Evolutionary conservation across 1,140 invertebrate genomes (phyloP).

Genomic region (Colletes gigas): DNA sequence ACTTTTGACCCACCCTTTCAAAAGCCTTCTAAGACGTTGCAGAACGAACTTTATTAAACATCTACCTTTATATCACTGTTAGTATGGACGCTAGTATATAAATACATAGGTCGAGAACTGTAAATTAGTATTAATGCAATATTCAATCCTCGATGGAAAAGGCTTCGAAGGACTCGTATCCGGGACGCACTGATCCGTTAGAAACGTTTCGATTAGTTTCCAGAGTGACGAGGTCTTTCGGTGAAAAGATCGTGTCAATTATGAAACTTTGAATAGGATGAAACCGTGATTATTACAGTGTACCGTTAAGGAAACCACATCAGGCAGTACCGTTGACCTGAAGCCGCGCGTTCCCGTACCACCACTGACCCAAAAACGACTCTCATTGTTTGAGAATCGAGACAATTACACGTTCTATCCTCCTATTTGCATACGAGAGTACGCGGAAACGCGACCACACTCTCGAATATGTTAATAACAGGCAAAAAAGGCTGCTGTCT

Average conservation of each 20-base stretch:
- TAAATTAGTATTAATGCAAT: too few species aligned
- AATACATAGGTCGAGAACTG: too few species aligned
- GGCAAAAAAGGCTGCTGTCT: neutral
- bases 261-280: conserved; percentile 21
- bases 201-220: too few species aligned
- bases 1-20: too few species aligned
- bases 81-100: too few species aligned
- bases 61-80: too few species aligned
- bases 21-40: too few species aligned
- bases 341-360: conserved; percentile 28
- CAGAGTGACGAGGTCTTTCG: neutral
- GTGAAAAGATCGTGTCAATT: conserved; percentile 18
- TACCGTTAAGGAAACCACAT: conserved; percentile 59
- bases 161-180: too few species aligned
- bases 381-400: conserved; percentile 40
- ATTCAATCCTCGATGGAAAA: too few species aligned
- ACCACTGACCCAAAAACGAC: conserved; percentile 55
- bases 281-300: conserved; percentile 37
- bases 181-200: too few species aligned
- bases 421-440: neutral
- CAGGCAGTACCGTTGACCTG: conserved; percentile 39
- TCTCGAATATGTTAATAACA: neutral
- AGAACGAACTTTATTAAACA: too few species aligned
- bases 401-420: conserved; percentile 10
- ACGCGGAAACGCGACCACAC: neutral